phyloP scores from a whole-genome alignment of 2,888 invertebrate genomes.

The Entomobrya proxima region DNA sequence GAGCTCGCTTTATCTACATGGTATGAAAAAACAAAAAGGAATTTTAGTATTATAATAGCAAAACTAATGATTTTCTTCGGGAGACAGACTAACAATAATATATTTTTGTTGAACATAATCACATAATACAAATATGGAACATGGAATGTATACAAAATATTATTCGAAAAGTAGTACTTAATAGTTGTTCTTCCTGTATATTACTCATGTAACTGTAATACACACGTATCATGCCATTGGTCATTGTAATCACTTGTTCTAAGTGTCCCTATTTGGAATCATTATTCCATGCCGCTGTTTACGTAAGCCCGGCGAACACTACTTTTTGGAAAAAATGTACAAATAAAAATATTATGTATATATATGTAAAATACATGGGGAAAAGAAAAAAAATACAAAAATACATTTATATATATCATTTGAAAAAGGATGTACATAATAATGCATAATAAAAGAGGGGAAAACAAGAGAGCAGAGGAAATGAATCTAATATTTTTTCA shows the following conservation, averaged over 20 bases:
- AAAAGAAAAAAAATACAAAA: neutral
- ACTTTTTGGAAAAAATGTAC: neutral
- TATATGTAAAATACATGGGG: slow-evolving; percentile 1
- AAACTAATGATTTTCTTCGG: slow-evolving; percentile 17
- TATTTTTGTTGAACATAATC: neutral
- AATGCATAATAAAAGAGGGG: slow-evolving; percentile 44
- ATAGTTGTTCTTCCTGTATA: slow-evolving; percentile 22
- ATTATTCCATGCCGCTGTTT: neutral
- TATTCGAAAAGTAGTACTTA: slow-evolving; percentile 14
- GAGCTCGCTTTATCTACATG: neutral
- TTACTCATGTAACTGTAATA: neutral
- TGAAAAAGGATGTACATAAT: slow-evolving; percentile 23
- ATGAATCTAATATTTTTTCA: slow-evolving; percentile 52
- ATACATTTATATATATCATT: neutral
- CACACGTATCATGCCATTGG: slow-evolving; percentile 14
- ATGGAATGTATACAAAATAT: neutral
- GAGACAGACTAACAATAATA: too few relatives aligned
- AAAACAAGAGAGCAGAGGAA: slow-evolving; percentile 52
- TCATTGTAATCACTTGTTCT: slow-evolving; percentile 26
- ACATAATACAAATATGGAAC: neutral
- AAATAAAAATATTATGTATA: neutral
- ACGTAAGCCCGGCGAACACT: neutral
- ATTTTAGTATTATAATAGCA: slow-evolving; percentile 8
- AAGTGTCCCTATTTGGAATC: neutral
- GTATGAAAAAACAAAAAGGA: neutral